phyloP scores from a whole-genome alignment of 2,113 vertebrate species.

The Prinia subflava region DNA sequence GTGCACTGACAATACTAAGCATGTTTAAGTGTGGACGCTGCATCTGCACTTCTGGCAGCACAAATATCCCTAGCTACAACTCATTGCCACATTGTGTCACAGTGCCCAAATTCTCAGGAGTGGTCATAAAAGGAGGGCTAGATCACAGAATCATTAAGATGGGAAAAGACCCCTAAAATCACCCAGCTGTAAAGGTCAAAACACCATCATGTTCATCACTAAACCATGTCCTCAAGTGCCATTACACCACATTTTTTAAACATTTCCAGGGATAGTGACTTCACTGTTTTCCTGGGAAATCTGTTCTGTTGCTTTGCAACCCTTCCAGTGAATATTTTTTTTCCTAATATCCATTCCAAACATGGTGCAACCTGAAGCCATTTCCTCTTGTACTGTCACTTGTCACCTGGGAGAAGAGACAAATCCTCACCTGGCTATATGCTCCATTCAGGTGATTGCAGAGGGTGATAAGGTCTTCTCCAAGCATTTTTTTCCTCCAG shows the following conservation, averaged over 20 bases:
- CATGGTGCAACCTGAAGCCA: neutral
- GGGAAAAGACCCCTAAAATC: neutral
- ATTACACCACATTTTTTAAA: neutral
- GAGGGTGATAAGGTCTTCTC: neutral
- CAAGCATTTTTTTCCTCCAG: neutral
- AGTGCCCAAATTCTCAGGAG: neutral
- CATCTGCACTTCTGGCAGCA: neutral
- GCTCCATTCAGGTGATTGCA: neutral
- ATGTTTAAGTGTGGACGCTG: neutral
- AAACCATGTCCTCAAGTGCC: neutral
- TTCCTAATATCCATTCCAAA: neutral
- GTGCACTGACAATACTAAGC: neutral
- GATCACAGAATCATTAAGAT: accelerated
- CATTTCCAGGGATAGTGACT: neutral
- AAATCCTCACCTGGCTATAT: neutral
- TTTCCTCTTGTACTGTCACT: neutral
- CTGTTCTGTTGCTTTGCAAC: neutral
- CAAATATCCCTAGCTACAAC: neutral
- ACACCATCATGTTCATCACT: neutral
- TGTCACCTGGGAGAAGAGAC: neutral
- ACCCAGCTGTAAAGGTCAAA: neutral
- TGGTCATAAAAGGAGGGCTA: neutral
- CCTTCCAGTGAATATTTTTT: neutral
- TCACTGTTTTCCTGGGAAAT: neutral
- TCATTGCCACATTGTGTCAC: neutral